Evolutionary conservation across 2,888 invertebrate species (phyloP), one percentile per base, ranked within the genome.

Genomic region (Lasioglossum calceatum): DNA sequence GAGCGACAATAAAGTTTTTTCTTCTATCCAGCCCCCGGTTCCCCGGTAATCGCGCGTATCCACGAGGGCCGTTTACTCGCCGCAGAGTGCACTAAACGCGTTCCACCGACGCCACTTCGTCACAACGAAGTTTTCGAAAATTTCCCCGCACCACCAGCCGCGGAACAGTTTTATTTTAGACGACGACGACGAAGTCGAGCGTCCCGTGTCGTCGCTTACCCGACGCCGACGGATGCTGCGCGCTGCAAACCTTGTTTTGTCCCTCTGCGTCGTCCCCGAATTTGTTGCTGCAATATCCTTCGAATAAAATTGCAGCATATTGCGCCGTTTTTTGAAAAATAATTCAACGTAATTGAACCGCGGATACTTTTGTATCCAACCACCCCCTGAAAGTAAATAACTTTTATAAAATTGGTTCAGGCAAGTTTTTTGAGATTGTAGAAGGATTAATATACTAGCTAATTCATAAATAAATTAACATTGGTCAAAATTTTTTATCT

Each of bases 1-100:
- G 36, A 71, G 44, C 75, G 84, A 84, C 86, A 84, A 86, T 74
- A 75, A 78, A 61, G 16, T 71, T 80, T 86, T 80, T 76, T 74
- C n/a, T 67, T 64, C 27, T 16, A 42, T 67, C 64, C 27, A 16
- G 12, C 77, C 72, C 58, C 27, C 32, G 61, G 61, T 1, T n/a
- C 19, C 14, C 0, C 36, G 4, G 47, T 58, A 75, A 80, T 80
- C 73, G 74, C 27, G 50, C 44, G 70, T 70, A 36, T 73, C 83
- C 47, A 61, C 67, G 32, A 81, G 64, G 39, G 36, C 71, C 67
- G 54, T 73, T 67, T 79, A 44, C 72, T 19, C 64, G 61, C 42
- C 61, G 16, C 47, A 36, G 73, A 44, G 72, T 61, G 79, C 54
- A 79, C 72, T 72, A 72, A 79, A 73, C 79, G 73, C 72, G 79